A percentile compares a stretch with the other conserved stretches of the same genome.
Conservation (phyloP, 2,888 invertebrate genomes). For the Tipula unca region DNA sequence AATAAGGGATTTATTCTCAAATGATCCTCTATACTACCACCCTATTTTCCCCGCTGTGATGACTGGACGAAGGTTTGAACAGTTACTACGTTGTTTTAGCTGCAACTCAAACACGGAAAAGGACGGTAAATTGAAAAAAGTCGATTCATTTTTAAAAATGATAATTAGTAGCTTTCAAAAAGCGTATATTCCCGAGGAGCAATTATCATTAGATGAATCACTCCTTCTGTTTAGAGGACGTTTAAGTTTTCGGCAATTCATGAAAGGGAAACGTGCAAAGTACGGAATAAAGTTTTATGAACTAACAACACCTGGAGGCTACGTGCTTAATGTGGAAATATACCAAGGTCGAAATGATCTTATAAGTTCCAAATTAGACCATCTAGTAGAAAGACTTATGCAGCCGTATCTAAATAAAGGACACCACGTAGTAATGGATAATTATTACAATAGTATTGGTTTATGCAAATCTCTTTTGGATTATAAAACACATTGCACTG, state of each 20-base stretch:
- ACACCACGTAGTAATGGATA: too few species aligned
- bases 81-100: background rate
- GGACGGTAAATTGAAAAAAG: background rate
- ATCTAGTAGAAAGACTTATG: background rate
- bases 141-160: background rate
- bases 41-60: background rate
- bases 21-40: background rate
- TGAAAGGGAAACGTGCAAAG: background rate
- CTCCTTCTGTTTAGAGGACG: background rate
- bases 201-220: too few species aligned
- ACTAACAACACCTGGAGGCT: background rate
- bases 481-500: background rate
- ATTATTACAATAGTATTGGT: background rate
- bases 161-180: background rate
- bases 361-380: background rate
- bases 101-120: background rate
- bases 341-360: background rate
- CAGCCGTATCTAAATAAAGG: background rate
- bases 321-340: background rate
- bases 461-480: background rate
- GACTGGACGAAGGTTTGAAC: background rate
- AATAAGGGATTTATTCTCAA: too few species aligned
- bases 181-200: background rate
- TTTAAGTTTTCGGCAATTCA: background rate
- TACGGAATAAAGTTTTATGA: background rate